A percentile compares a stretch with the other conserved stretches of the same genome.
Evolutionary conservation across 92 coral and sea anemone species (phyloP).

Genomic region (Actinernus sp.): DNA sequence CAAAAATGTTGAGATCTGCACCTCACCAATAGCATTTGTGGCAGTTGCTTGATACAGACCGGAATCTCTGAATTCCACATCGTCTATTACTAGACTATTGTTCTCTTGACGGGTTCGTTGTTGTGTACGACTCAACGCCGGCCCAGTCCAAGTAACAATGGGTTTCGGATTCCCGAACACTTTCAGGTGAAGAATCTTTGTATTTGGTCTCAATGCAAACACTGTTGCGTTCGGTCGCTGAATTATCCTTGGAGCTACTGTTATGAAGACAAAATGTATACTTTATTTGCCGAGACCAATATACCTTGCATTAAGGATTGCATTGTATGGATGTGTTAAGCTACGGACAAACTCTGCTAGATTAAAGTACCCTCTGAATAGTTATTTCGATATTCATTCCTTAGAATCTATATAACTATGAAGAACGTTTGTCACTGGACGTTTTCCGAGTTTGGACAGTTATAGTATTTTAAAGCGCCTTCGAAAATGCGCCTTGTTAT

Average conservation of each 20-base stretch:
- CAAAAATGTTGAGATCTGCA: not conserved
- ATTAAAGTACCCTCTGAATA: no score
- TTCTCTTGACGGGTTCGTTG: slow-evolving; percentile 9
- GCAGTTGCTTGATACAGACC: not conserved
- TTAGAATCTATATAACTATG: no score
- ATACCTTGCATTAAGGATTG: no score
- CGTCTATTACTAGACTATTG: slow-evolving; percentile 3
- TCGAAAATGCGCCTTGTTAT: no score
- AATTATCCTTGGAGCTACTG: slow-evolving; percentile 17
- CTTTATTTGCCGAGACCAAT: no score
- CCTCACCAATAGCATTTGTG: not conserved
- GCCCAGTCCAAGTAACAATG: slow-evolving; percentile 4
- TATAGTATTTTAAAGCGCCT: no score
- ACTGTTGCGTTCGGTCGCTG: slow-evolving; percentile 13
- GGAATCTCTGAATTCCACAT: slow-evolving; percentile 5
- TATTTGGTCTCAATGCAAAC: slow-evolving; percentile 5
- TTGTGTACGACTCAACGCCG: not conserved
- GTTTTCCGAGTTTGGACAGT: no score
- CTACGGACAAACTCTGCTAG: no score
- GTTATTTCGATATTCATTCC: no score
- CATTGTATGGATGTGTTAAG: no score
- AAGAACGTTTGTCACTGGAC: no score
- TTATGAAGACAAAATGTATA: not conserved
- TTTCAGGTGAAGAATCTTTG: slow-evolving; percentile 2
- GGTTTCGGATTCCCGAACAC: slow-evolving; percentile 12